Evolutionary conservation across 2,113 vertebrate species (phyloP), one percentile per base, ranked within the genome.

Genomic region (Gambusia holbrooki): DNA sequence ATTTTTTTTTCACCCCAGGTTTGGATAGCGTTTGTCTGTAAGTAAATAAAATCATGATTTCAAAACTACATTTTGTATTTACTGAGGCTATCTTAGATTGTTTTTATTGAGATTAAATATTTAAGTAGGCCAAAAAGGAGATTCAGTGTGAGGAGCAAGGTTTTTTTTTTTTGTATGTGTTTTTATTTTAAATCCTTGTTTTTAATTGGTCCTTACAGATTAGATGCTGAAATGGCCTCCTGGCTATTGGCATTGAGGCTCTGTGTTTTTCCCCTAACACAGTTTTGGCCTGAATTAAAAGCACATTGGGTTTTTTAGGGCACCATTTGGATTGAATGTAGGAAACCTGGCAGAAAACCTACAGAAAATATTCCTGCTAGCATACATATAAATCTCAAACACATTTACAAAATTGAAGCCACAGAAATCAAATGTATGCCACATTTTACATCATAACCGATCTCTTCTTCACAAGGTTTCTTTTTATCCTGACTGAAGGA

Each of bases 231-330:
- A 63, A 45, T 68, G 80, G 76, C 80, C 86, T 84, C 27, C 68
- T 77, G 87, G 88, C 76, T 74, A 69, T 83, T 92, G 88, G 90
- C 88, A 82, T 74, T 64, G 37, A 66, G 35, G 7, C 77, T 73
- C 70, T 51, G n/a, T 75, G 66, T 81, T 74, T 71, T 64, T 42
- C 77, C 65, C 66, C 17, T 29, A 29, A 33, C 62, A 80, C 79
- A 71, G 15, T 83, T 86, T 88, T 92, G 89, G 79, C 85, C 83
- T 66, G 51, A 81, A 72, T 89, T 88, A 69, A 89, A 87, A 88
- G 87, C 84, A 82, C 65, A 48, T 60, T 83, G 27, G 27, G 5
- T 29, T 84, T 87, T 90, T 91, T 86, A 81, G 84, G 83, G 71
- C 85, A 84, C 73, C 58, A 1, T 61, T 29, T 74, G 73, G 66